Evolutionary conservation across 2,888 invertebrate species (phyloP).

Genomic region (Apotomis capreana): DNA sequence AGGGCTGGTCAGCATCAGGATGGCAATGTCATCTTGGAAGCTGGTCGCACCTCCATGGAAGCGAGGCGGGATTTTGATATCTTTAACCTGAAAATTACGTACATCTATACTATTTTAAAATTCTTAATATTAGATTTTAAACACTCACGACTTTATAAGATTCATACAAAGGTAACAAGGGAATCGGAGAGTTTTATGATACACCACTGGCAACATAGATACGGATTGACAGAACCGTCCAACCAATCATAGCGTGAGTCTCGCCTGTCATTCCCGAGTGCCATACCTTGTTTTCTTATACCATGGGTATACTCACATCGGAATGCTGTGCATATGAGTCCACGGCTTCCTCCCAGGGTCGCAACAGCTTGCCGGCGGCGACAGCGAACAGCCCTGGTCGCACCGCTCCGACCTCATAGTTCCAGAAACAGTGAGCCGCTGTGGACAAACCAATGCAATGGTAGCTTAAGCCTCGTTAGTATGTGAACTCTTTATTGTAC

Average conservation of each 20-base stretch:
- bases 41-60: constrained; percentile 78
- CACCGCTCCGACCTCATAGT: not conserved
- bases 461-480: too few relatives aligned
- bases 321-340: not conserved
- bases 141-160: too few relatives aligned
- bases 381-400: not conserved
- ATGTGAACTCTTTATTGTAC: too few relatives aligned
- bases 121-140: too few relatives aligned
- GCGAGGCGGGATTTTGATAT: constrained; percentile 67
- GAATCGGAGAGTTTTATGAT: too few relatives aligned
- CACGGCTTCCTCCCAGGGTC: not conserved
- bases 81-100: constrained; percentile 57
- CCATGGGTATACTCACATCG: not conserved
- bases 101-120: not conserved
- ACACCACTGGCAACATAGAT: too few relatives aligned
- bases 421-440: not conserved
- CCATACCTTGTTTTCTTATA: too few relatives aligned
- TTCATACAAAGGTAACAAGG: too few relatives aligned
- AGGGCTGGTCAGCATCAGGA: constrained; percentile 68
- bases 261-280: too few relatives aligned
- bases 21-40: constrained; percentile 83
- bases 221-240: too few relatives aligned
- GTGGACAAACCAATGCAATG: too few relatives aligned
- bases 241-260: too few relatives aligned
- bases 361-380: not conserved